Base-by-base conservation (phyloP, 1,140 invertebrate species). In the Drosophila novamexicana region DNA sequence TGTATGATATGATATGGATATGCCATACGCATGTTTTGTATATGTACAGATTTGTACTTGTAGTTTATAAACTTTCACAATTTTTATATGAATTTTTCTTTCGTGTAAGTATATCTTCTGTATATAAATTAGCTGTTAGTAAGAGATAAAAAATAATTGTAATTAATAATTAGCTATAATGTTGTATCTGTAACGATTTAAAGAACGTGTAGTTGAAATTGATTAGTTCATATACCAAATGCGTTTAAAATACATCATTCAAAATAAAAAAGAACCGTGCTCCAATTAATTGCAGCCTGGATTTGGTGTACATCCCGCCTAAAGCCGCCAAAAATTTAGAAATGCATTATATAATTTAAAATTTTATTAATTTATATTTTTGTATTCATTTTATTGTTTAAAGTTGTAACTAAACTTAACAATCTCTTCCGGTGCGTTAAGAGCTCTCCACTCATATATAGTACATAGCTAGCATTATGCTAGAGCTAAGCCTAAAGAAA, bases 71-170 rank as follows among this genome's bases (percentile, higher is more conserved):
- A 62, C 16, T 72, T 68, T 73, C 67, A 68, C 54, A 62, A 73
- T 57, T 73, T 82, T 78, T 79, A 63, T 66, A 81, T 53, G 57
- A 71, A 76, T 79, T 82, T 88, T 83, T 76, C 79, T 73, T 76
- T 58, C 29, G 39, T 81, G 69, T 88, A 86, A 86, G 79, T 76
- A 68, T 77, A 72, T 64, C 70, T 67, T 72, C 44, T 86, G 83
- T 86, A 85, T 29, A 86, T 84, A 85, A 49, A 56, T 57, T 82
- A 82, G 68, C 34, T 47, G 12, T 32, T 78, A 85, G 57, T 6
- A 16, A 58, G 64, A 68, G 37, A 14, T 73, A 37, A 39, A 47
- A 56, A 70, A 67, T 64, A 53, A 70, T 67, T 81, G 70, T 56
- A 42, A 81, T 74, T 36, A 42, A 75, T 45, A 37, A 67, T 22